Evolutionary conservation across 2,888 invertebrate species (phyloP), one percentile per base, ranked within the genome.

Genomic region (Sinodicranocentrus sp.): DNA sequence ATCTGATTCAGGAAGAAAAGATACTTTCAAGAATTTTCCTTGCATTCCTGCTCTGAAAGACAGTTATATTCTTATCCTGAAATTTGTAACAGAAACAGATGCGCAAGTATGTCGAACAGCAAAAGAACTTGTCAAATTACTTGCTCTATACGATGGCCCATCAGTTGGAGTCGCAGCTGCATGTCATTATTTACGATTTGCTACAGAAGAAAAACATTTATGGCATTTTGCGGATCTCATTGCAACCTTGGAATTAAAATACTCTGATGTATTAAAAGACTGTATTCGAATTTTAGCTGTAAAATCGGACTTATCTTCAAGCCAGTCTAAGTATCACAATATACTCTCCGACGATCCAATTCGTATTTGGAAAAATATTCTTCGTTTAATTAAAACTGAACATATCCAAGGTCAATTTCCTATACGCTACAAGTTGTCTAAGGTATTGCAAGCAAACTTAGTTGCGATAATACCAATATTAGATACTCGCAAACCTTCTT

Each of bases 201-300:
- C 88, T 0, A 76, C 65, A 8, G 77, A 83, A 65, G 88, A 88
- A 17, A 75, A 68, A 17, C 87, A 88, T 54, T 43, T 88, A 1
- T 88, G 88, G 88, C 80, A 84, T 19, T 52, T 88, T 28, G 61
- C 82, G 0, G 86, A 87, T 33, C 75, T 88, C 0, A 25, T 88
- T 0, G 82, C 82, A 15, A 72, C 82, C 8, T 54, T 88, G 8
- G 86, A 86, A 65, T 61, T 86, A 48, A 88, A 87, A 39, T 85
- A 87, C 65, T 78, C 86, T 6, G 78, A 70, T 5, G 63, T 88
- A n/a, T 59, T 88, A 19, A 33, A 75, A 25, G 85, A 86, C 13
- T 82, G 72, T 44, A 28, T 88, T 3, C 71, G 76, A 19, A 82
- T 82, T 54, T 26, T 88, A 21, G 84, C 80, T 1, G 82, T 87